Percentiles rank a stretch among this genome's conserved stretches.
These are phyloP conservation scores for Calephelis perditalis DNA, from an alignment of 2,888 invertebrate species.

Conservation along the genomic window DNA sequence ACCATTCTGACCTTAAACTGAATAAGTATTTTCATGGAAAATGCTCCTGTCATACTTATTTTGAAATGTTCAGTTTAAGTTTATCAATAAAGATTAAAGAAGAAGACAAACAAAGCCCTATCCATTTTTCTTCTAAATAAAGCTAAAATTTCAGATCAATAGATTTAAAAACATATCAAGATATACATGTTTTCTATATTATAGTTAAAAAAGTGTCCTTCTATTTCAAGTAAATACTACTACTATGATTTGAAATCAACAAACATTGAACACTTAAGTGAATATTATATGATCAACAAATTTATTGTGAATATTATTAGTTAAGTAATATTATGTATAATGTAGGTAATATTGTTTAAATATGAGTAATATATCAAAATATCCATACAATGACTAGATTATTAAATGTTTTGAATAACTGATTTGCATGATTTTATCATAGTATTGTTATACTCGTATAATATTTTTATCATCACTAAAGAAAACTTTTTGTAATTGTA, in stretches of 20 bases:
- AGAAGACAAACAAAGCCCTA: no score
- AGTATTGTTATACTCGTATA: neutral
- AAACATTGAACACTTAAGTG: constrained; percentile 17
- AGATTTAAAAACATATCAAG: constrained; percentile 5
- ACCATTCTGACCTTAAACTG: no score
- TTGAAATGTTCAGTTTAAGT: no score
- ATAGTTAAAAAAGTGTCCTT: no score
- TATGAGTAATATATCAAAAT: constrained; percentile 5
- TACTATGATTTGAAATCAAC: constrained; percentile 1
- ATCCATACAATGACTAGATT: neutral
- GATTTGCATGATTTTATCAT: no score
- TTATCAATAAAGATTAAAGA: no score
- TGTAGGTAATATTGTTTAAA: neutral
- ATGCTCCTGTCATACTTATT: no score
- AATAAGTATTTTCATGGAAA: no score
- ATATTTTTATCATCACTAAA: neutral
- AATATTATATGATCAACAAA: constrained; percentile 10
- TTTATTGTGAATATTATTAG: neutral
- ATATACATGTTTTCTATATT: neutral
- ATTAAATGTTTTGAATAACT: neutral
- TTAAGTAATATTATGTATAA: neutral
- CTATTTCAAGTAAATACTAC: neutral
- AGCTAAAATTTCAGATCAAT: no score
- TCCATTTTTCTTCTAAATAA: no score
- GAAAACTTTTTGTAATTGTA: neutral